A percentile compares a stretch with the other conserved stretches of the same genome.
Evolutionary conservation across 1,140 invertebrate genomes (phyloP).

Genomic region (Galleria mellonella): DNA sequence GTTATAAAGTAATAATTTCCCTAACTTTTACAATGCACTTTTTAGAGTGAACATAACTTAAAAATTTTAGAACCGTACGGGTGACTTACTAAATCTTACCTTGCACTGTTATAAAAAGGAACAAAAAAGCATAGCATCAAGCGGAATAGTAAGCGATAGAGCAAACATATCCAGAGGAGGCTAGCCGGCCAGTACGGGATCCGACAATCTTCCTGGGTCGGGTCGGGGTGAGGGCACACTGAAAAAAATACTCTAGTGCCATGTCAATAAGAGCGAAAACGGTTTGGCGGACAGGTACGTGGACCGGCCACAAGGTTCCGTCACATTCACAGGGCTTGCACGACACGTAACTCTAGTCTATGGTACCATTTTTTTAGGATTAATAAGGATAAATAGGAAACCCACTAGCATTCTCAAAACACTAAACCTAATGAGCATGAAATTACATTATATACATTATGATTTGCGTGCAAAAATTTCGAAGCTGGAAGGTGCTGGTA

Average conservation of each 20-base stretch:
- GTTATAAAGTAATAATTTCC: too few relatives aligned
- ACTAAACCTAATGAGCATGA: constrained; percentile 63
- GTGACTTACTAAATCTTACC: constrained; percentile 17
- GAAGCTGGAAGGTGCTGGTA: neutral
- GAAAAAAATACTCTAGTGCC: constrained; percentile 75
- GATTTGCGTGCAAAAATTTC: constrained; percentile 13
- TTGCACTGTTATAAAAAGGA: constrained; percentile 3
- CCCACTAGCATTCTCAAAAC: constrained; percentile 69
- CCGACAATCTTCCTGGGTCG: constrained; percentile 54
- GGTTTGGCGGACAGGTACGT: constrained; percentile 40
- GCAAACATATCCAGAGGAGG: constrained; percentile 59
- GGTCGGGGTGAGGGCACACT: constrained; percentile 70
- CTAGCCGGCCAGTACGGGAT: constrained; percentile 63
- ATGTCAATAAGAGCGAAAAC: constrained; percentile 61
- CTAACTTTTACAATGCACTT: too few relatives aligned
- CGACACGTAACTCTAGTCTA: constrained; percentile 8
- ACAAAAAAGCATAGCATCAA: constrained; percentile 52
- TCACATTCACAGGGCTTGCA: constrained; percentile 15
- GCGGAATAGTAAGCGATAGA: constrained; percentile 49
- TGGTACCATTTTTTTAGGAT: constrained; percentile 7
- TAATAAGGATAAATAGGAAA: constrained; percentile 34
- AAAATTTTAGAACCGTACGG: too few relatives aligned
- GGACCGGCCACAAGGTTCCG: constrained; percentile 10
- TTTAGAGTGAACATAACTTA: too few relatives aligned
- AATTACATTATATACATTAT: constrained; percentile 43